Percentiles rank a stretch among this genome's conserved stretches.
These are phyloP conservation scores for Proisotoma minuta DNA, from an alignment of 2,888 invertebrate species.

Conservation along the genomic window DNA sequence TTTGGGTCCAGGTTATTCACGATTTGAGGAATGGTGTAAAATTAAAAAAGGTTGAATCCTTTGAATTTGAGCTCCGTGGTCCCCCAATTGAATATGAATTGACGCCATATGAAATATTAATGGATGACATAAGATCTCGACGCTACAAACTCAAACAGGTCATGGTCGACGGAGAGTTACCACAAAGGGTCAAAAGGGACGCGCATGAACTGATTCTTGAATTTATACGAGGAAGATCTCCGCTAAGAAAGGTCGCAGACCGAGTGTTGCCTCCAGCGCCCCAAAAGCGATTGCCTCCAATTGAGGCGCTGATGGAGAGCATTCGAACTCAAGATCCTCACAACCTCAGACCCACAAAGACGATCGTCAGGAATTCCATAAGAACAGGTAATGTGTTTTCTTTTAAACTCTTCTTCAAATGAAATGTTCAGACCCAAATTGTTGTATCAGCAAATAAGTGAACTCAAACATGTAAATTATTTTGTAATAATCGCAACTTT, in stretches of 20 bases:
- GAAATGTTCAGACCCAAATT: too few relatives aligned
- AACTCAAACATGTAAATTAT: too few relatives aligned
- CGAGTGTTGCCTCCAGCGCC: slow-evolving; percentile 71
- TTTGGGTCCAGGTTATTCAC: slow-evolving; percentile 93
- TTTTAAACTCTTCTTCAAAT: too few relatives aligned
- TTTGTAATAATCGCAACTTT: too few relatives aligned
- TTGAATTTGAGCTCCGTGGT: slow-evolving; percentile 56
- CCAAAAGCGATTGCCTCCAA: slow-evolving; percentile 67
- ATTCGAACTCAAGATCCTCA: slow-evolving; percentile 62
- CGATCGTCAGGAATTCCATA: background rate
- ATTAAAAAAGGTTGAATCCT: slow-evolving; percentile 73
- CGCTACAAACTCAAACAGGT: slow-evolving; percentile 81
- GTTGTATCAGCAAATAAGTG: too few relatives aligned
- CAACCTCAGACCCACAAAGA: slow-evolving; percentile 58
- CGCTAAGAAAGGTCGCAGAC: slow-evolving; percentile 83
- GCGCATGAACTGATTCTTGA: slow-evolving; percentile 93
- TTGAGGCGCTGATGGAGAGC: slow-evolving; percentile 79
- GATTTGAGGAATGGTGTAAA: slow-evolving; percentile 87
- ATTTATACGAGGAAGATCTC: slow-evolving; percentile 92
- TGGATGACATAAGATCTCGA: slow-evolving; percentile 89
- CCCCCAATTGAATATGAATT: slow-evolving; percentile 84
- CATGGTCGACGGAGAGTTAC: slow-evolving; percentile 74
- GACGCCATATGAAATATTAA: slow-evolving; percentile 92
- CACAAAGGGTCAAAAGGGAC: slow-evolving; percentile 77
- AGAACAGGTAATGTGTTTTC: slow-evolving; percentile 7